Percentiles rank a stretch among this genome's conserved stretches.
phyloP scores from a whole-genome alignment of 2,888 invertebrate species.

The Mythimna albipuncta region DNA sequence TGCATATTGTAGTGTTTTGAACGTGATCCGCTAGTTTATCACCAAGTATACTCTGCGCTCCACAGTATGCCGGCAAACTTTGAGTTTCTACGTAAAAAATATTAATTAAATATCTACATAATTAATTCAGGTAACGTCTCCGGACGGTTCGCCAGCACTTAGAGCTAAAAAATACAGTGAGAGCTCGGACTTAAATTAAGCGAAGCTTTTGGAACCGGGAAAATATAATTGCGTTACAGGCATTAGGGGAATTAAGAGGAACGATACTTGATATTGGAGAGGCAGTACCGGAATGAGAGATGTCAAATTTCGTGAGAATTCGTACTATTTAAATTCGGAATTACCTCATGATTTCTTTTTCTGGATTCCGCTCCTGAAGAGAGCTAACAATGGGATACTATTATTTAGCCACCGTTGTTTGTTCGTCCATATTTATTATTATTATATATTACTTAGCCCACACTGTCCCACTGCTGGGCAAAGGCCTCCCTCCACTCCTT shows the following conservation, averaged over 20 bases:
- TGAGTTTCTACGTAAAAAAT: slow-evolving; percentile 31
- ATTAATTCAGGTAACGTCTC: slow-evolving; percentile 66
- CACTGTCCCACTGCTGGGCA: too few relatives aligned
- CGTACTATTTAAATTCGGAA: not conserved
- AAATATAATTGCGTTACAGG: slow-evolving; percentile 43
- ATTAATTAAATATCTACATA: slow-evolving; percentile 59
- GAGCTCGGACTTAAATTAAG: slow-evolving; percentile 30
- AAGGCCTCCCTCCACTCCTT: too few relatives aligned
- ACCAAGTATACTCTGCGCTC: too few relatives aligned
- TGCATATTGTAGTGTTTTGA: too few relatives aligned
- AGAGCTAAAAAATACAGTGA: slow-evolving; percentile 54
- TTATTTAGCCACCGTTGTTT: too few relatives aligned
- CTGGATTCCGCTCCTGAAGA: not conserved
- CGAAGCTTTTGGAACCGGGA: slow-evolving; percentile 28
- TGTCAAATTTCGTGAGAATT: not conserved
- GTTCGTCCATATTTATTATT: too few relatives aligned
- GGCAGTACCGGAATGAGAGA: too few relatives aligned
- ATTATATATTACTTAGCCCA: too few relatives aligned
- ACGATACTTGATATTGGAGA: slow-evolving; percentile 31
- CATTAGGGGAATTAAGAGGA: slow-evolving; percentile 25
- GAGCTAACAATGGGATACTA: too few relatives aligned
- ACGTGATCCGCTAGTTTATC: too few relatives aligned
- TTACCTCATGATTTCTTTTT: not conserved
- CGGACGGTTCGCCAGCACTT: slow-evolving; percentile 44
- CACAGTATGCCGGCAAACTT: too few relatives aligned